Evolutionary conservation across 2,797 vertebrate genomes (phyloP).

Genomic region (Sylvilagus floridanus): DNA sequence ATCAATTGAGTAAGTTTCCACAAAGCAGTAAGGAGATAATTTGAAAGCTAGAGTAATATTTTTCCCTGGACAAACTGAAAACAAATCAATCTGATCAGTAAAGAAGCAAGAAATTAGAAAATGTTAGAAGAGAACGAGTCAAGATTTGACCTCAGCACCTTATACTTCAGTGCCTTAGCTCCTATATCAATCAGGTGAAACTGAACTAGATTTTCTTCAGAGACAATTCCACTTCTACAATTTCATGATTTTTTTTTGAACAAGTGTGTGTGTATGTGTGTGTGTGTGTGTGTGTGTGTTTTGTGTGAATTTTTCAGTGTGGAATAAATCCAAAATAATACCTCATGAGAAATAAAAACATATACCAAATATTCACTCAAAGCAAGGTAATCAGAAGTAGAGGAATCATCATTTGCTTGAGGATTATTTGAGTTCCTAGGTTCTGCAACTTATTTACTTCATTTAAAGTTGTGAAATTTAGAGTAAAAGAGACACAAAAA

Average conservation of each 20-base stretch:
- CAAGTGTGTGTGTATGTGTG: not conserved
- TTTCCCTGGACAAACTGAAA: not conserved
- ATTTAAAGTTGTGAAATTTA: not conserved
- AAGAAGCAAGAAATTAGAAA: not conserved
- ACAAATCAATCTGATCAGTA: not conserved
- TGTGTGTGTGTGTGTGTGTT: not conserved
- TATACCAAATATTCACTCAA: not conserved
- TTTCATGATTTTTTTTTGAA: not conserved
- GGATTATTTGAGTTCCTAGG: not conserved
- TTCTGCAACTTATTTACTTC: not conserved
- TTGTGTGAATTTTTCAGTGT: not conserved
- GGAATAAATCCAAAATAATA: not conserved
- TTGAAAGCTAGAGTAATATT: not conserved
- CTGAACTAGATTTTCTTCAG: not conserved
- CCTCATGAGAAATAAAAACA: conserved; percentile 9
- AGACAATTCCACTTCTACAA: not conserved
- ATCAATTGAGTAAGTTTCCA: not conserved
- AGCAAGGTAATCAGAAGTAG: not conserved
- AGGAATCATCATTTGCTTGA: not conserved
- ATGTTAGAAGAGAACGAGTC: not conserved
- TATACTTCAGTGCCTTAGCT: not conserved
- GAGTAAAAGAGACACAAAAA: not conserved
- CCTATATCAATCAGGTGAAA: not conserved
- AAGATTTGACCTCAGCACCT: not conserved
- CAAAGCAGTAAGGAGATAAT: not conserved